phyloP scores from a whole-genome alignment of 2,888 invertebrate species.

The Arge pagana region DNA sequence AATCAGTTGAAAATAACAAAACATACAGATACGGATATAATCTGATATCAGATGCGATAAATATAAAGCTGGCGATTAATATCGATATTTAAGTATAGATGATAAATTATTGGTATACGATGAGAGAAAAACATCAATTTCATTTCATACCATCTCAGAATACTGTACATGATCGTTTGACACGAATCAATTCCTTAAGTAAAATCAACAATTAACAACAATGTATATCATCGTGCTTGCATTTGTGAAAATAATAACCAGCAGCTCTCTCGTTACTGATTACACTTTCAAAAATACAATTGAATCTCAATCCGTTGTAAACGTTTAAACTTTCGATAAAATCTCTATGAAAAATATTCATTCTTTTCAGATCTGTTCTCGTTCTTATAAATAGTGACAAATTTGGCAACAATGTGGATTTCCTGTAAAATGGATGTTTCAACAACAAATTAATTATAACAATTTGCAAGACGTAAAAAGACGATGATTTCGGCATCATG shows the following conservation, averaged over 20 bases:
- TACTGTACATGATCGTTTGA: constrained; percentile 14
- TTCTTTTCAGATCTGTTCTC: no score
- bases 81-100: not conserved
- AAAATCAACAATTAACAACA: constrained; percentile 30
- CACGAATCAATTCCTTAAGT: constrained; percentile 13
- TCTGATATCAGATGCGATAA: constrained; percentile 7
- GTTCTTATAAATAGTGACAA: constrained; percentile 31
- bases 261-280: no score
- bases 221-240: not conserved
- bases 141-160: constrained; percentile 14
- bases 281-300: no score
- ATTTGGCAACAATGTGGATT: constrained; percentile 36
- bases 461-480: no score
- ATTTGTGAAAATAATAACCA: no score
- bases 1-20: no score
- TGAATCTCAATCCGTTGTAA: no score
- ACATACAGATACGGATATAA: constrained; percentile 3
- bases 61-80: constrained; percentile 4
- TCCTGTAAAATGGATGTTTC: no score
- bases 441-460: constrained; percentile 29
- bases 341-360: no score
- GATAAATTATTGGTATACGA: not conserved
- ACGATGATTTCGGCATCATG: no score
- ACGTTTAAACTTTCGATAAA: no score
- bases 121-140: constrained; percentile 1